These are phyloP conservation scores for Epizoanthus illoricatus DNA, from an alignment of 92 coral and sea anemone genomes.

Conservation along the genomic window DNA sequence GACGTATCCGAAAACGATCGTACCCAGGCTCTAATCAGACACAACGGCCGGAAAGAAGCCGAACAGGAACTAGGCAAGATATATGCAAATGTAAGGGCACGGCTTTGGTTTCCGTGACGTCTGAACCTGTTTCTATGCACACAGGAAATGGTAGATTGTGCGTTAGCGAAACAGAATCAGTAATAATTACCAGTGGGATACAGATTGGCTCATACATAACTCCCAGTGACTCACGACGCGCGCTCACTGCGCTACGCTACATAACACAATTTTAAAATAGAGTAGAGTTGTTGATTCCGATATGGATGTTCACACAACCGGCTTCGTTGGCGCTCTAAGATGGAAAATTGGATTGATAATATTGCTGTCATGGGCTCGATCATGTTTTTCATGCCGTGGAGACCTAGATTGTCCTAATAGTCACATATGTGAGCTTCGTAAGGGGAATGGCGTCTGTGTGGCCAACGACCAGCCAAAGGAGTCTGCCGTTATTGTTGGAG, in stretches of 20 bases:
- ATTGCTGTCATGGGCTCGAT: conserved; percentile 10
- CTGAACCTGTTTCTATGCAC: neutral
- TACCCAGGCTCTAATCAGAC: too few species aligned
- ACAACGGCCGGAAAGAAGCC: too few species aligned
- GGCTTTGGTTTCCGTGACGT: conserved; percentile 39
- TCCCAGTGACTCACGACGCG: neutral
- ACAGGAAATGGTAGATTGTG: conserved; percentile 13
- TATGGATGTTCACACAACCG: neutral
- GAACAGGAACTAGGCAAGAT: too few species aligned
- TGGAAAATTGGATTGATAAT: conserved; percentile 11
- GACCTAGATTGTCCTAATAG: conserved; percentile 11
- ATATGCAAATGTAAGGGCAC: neutral
- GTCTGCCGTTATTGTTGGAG: conserved; percentile 19
- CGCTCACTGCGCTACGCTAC: neutral
- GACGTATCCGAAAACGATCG: too few species aligned
- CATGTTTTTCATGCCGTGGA: conserved; percentile 4
- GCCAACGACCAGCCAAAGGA: neutral
- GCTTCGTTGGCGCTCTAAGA: neutral
- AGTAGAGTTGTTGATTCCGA: neutral
- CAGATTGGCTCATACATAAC: neutral
- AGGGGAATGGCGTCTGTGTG: neutral
- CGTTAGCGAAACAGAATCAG: neutral
- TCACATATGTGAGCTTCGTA: conserved; percentile 13
- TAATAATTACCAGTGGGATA: neutral
- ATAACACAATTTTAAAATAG: neutral